phyloP scores from a whole-genome alignment of 2,888 invertebrate genomes.

The Hymenopus coronatus region DNA sequence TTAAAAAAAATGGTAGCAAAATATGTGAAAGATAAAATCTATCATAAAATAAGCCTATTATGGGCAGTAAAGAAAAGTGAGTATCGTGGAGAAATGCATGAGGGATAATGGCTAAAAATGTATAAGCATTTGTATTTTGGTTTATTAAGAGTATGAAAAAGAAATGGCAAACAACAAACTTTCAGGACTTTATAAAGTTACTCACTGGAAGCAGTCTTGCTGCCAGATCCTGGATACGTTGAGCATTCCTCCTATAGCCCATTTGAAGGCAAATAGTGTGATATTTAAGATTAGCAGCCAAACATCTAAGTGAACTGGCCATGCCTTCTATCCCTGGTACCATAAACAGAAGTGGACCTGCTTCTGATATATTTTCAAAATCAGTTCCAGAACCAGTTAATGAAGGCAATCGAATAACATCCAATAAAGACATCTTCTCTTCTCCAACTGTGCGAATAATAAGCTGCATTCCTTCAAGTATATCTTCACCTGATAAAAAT shows the following conservation, averaged over 20 bases:
- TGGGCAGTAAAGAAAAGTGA: too few species aligned
- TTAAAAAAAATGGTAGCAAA: too few species aligned
- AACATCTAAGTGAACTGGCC: conserved; percentile 52
- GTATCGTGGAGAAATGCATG: not conserved
- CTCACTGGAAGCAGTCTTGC: conserved; percentile 54
- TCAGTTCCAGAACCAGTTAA: not conserved
- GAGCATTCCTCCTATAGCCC: conserved; percentile 45
- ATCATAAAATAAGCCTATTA: too few species aligned
- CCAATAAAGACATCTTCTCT: not conserved
- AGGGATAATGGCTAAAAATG: not conserved
- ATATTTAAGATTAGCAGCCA: conserved; percentile 53
- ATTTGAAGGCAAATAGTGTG: conserved; percentile 57
- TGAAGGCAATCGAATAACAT: conserved; percentile 9
- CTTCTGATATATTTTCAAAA: not conserved
- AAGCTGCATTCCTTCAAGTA: not conserved
- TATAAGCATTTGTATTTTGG: too few species aligned
- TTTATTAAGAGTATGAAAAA: not conserved
- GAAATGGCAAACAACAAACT: not conserved
- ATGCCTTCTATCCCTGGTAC: conserved; percentile 45
- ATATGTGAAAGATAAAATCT: too few species aligned
- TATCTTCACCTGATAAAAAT: not conserved
- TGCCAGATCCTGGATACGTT: conserved; percentile 53
- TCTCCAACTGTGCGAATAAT: not conserved
- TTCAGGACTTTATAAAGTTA: not conserved
- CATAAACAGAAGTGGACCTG: conserved; percentile 5